These are phyloP conservation scores for Diachrysia chrysitis DNA, from an alignment of 2,888 invertebrate species.

Conservation along the genomic window DNA sequence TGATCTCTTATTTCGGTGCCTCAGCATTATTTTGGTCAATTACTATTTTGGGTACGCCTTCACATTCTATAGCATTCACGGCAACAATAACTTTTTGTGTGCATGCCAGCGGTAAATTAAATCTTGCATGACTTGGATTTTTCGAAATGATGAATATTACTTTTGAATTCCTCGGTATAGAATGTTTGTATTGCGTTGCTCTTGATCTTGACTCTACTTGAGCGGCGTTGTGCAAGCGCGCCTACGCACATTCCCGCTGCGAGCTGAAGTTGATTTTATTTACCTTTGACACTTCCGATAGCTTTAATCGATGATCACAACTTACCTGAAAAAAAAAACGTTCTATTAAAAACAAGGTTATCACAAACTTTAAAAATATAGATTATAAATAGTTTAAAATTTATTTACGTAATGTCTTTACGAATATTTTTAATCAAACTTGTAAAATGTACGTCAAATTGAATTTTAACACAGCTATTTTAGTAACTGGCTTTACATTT, in stretches of 20 bases:
- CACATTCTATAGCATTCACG: slow-evolving; percentile 30
- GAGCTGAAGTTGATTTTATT: slow-evolving; percentile 52
- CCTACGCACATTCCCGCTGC: slow-evolving; percentile 70
- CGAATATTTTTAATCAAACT: too few relatives aligned
- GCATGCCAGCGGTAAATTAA: slow-evolving; percentile 42
- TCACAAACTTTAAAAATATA: background rate
- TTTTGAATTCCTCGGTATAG: slow-evolving; percentile 52
- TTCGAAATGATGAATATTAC: slow-evolving; percentile 51
- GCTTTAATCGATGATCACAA: slow-evolving; percentile 33
- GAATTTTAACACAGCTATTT: too few relatives aligned
- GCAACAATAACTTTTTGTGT: slow-evolving; percentile 53
- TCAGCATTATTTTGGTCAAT: slow-evolving; percentile 45
- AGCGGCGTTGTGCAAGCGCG: slow-evolving; percentile 56
- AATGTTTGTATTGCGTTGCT: slow-evolving; percentile 49
- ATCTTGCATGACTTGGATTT: slow-evolving; percentile 49
- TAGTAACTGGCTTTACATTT: background rate
- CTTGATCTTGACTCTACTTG: slow-evolving; percentile 61
- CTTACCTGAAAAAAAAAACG: slow-evolving; percentile 69
- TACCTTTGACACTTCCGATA: slow-evolving; percentile 65
- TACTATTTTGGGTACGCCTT: slow-evolving; percentile 35
- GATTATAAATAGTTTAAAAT: background rate
- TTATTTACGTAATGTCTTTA: background rate
- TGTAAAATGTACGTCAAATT: too few relatives aligned
- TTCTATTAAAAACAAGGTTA: background rate
- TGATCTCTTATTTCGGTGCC: slow-evolving; percentile 33